These are phyloP conservation scores for Xanthostigma xanthostigma DNA, from an alignment of 2,888 invertebrate genomes.

Conservation along the genomic window DNA sequence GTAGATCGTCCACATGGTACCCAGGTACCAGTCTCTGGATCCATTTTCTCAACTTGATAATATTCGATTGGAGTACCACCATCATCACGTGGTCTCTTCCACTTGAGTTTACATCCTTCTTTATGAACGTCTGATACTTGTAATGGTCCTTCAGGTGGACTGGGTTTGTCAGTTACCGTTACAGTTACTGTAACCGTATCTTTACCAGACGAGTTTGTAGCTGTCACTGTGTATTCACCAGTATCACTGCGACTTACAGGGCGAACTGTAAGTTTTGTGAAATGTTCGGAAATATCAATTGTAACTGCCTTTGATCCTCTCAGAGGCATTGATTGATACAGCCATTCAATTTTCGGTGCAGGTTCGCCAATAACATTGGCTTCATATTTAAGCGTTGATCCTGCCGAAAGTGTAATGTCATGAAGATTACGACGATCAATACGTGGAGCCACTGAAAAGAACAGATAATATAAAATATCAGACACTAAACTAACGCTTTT, in stretches of 20 bases:
- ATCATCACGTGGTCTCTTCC: slow-evolving; percentile 91
- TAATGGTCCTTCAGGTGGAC: slow-evolving; percentile 77
- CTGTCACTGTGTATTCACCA: slow-evolving; percentile 76
- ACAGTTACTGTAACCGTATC: slow-evolving; percentile 72
- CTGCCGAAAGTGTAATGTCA: slow-evolving; percentile 81
- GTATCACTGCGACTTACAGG: slow-evolving; percentile 69
- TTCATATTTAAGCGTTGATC: slow-evolving; percentile 84
- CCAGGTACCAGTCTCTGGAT: slow-evolving; percentile 79
- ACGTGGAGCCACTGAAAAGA: slow-evolving; percentile 67
- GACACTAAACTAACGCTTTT: background rate
- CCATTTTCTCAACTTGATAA: slow-evolving; percentile 91
- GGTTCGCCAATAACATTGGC: slow-evolving; percentile 92
- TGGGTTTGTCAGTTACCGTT: slow-evolving; percentile 75
- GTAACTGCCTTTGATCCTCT: slow-evolving; percentile 50
- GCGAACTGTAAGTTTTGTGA: slow-evolving; percentile 70
- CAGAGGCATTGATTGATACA: slow-evolving; percentile 67
- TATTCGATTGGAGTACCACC: slow-evolving; percentile 90
- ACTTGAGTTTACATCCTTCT: slow-evolving; percentile 85
- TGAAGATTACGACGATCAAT: slow-evolving; percentile 87
- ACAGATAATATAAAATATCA: background rate
- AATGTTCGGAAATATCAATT: slow-evolving; percentile 76
- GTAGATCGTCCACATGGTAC: slow-evolving; percentile 71
- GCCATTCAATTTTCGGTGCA: slow-evolving; percentile 87
- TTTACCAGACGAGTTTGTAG: slow-evolving; percentile 75
- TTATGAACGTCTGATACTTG: slow-evolving; percentile 82